Evolutionary conservation across 2,888 invertebrate species (phyloP), one percentile per base, ranked within the genome.

Genomic region (Sphaerophoria rueppellii): DNA sequence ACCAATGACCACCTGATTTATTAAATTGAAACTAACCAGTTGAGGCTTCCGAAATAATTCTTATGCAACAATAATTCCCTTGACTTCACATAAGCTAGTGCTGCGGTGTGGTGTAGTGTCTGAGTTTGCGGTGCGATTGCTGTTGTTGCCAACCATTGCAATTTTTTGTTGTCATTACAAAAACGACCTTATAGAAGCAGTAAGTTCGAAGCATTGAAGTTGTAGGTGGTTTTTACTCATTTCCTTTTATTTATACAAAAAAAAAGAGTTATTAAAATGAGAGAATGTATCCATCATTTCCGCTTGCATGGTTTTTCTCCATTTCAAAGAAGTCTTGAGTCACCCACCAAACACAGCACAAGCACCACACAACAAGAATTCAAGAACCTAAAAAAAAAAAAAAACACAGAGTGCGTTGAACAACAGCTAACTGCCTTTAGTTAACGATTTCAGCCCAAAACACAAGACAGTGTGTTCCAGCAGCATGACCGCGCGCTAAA

Each of bases 241-340:
- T 75, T 81, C 69, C 73, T 71, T 63, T 69, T 77, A 58, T 48
- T 71, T 78, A 24, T 58, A 58, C 11, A 43, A 43, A 43, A 43
- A 43, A 4, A 43, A 43, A 24, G 2, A 78, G 78, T 83, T 87
- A 76, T 83, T 81, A 57, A 76, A 83, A 86, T 82, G 77, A 86
- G 81, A 80, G 76, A 81, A 85, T 85, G 89, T 90, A 91, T 91
- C 90, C 91, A 91, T 91, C 91, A 91, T 91, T 91, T 91, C 90
- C 91, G 91, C 91, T 91, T 91, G 90, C 90, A 90, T 91, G 91
- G 90, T 89, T 90, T 89, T 88, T 71, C 88, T 87, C 43, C 70
- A 78, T 70, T 55, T 46, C 6, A 16, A 16, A 52, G 24, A 52
- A 7, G 34, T 61, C 14, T 57, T 83, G 79, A 83, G 79, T 83